These are phyloP conservation scores for Agonopterix alstromeriana DNA, from an alignment of 2,888 invertebrate species.

Conservation along the genomic window DNA sequence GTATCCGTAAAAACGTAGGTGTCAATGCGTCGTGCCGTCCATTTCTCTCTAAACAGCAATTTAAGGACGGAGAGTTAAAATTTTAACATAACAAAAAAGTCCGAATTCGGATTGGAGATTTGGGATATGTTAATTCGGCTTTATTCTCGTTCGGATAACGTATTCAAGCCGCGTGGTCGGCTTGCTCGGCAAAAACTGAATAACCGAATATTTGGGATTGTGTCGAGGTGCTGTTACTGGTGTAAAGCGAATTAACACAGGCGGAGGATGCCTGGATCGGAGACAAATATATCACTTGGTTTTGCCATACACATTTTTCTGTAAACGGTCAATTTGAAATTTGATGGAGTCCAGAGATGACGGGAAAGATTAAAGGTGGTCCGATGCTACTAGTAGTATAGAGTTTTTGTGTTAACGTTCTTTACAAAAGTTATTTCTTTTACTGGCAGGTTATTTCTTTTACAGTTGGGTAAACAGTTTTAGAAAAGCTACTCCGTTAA, in stretches of 20 bases:
- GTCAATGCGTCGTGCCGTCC: slow-evolving; percentile 48
- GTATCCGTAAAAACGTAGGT: slow-evolving; percentile 53
- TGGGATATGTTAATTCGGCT: slow-evolving; percentile 58
- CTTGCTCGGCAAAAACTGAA: slow-evolving; percentile 50
- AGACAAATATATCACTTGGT: slow-evolving; percentile 35
- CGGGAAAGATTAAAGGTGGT: neutral
- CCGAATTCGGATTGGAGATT: slow-evolving; percentile 42
- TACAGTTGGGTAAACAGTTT: too few relatives aligned
- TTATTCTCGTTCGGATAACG: slow-evolving; percentile 49
- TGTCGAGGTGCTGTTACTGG: slow-evolving; percentile 51
- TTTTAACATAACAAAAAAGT: slow-evolving; percentile 56
- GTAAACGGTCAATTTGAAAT: slow-evolving; percentile 4
- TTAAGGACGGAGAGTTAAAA: slow-evolving; percentile 51
- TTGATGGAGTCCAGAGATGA: slow-evolving; percentile 4
- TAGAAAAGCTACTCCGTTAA: too few relatives aligned
- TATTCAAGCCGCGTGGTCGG: slow-evolving; percentile 46
- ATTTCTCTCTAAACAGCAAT: slow-evolving; percentile 42
- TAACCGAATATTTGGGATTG: slow-evolving; percentile 58
- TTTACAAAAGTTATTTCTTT: too few relatives aligned
- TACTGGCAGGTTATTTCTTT: too few relatives aligned
- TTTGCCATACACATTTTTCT: slow-evolving; percentile 18
- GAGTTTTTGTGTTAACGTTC: too few relatives aligned
- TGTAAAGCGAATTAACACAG: slow-evolving; percentile 57
- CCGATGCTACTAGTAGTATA: neutral
- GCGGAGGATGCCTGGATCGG: slow-evolving; percentile 10